Percentiles rank a stretch among this genome's conserved stretches.
Evolutionary conservation across 64 coral and sea anemone genomes (phyloP).

Genomic region (Montipora cactus): DNA sequence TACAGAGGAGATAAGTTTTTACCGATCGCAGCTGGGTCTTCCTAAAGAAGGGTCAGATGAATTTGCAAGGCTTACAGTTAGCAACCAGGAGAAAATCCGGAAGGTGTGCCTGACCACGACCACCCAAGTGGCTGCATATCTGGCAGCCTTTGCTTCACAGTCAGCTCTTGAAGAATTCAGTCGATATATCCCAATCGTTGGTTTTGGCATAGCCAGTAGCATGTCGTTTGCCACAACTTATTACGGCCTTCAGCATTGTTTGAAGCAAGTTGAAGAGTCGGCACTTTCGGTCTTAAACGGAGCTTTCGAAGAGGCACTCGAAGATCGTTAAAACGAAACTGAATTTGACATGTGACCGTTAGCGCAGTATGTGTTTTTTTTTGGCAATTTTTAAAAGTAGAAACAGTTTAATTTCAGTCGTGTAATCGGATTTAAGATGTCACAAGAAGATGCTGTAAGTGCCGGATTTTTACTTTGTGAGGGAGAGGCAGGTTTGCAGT

Average conservation of each 20-base stretch:
- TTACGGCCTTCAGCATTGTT: slow-evolving; percentile 12
- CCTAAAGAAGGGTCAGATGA: slow-evolving; percentile 17
- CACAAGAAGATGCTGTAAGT: no score
- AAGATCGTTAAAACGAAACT: slow-evolving; percentile 35
- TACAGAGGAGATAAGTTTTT: slow-evolving; percentile 20
- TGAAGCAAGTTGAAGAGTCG: slow-evolving; percentile 19
- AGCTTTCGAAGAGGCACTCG: background rate
- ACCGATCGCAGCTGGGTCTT: slow-evolving; percentile 51
- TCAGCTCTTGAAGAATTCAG: background rate
- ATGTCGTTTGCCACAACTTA: slow-evolving; percentile 52
- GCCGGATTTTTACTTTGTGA: no score
- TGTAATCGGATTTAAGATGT: no score
- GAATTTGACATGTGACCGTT: background rate
- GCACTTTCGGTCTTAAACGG: background rate
- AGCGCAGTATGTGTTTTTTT: background rate
- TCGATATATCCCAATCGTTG: slow-evolving; percentile 31
- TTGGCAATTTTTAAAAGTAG: background rate
- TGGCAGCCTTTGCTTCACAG: background rate
- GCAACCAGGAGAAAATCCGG: slow-evolving; percentile 25
- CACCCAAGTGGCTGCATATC: background rate
- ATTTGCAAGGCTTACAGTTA: slow-evolving; percentile 12
- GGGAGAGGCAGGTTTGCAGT: no score
- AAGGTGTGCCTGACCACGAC: background rate
- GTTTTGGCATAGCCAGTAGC: slow-evolving; percentile 26
- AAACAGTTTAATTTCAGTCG: background rate